Evolutionary conservation across 2,797 vertebrate species (phyloP).

Genomic region (Myotis findleyi): DNA sequence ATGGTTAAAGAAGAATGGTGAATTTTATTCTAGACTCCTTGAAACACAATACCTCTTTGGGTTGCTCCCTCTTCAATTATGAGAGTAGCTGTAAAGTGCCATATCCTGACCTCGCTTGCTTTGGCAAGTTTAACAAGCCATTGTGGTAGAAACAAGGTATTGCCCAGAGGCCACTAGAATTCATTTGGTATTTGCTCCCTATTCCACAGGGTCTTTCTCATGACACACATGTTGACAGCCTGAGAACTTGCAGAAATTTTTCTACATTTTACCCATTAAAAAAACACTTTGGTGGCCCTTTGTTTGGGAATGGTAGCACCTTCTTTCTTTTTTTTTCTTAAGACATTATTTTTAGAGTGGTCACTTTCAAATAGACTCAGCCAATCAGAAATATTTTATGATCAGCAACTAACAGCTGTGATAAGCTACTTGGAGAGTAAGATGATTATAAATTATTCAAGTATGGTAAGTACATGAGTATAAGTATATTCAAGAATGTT

Average conservation of each 20-base stretch:
- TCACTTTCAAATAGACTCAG: constrained; percentile 46
- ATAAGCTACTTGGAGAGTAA: not conserved
- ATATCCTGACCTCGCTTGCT: constrained; percentile 83
- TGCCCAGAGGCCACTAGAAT: constrained; percentile 79
- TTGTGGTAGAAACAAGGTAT: constrained; percentile 84
- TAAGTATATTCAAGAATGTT: not conserved
- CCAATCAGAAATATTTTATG: constrained; percentile 22
- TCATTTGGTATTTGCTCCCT: constrained; percentile 62
- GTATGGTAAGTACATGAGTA: not conserved
- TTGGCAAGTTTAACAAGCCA: constrained; percentile 86
- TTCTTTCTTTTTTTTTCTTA: constrained; percentile 31
- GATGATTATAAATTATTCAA: not conserved
- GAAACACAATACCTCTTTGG: constrained; percentile 81
- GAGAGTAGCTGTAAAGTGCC: constrained; percentile 83
- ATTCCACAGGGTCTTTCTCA: constrained; percentile 67
- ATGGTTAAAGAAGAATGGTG: constrained; percentile 59
- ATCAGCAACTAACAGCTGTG: not conserved
- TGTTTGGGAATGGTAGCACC: not conserved
- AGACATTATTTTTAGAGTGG: constrained; percentile 26
- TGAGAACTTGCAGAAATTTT: constrained; percentile 77
- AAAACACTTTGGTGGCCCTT: not conserved
- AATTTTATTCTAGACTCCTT: constrained; percentile 78
- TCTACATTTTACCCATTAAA: constrained; percentile 69
- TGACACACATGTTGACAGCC: constrained; percentile 74
- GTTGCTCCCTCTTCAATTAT: constrained; percentile 81